Evolutionary conservation across 2,797 vertebrate species (phyloP).

Genomic region (Ataeniobius toweri): DNA sequence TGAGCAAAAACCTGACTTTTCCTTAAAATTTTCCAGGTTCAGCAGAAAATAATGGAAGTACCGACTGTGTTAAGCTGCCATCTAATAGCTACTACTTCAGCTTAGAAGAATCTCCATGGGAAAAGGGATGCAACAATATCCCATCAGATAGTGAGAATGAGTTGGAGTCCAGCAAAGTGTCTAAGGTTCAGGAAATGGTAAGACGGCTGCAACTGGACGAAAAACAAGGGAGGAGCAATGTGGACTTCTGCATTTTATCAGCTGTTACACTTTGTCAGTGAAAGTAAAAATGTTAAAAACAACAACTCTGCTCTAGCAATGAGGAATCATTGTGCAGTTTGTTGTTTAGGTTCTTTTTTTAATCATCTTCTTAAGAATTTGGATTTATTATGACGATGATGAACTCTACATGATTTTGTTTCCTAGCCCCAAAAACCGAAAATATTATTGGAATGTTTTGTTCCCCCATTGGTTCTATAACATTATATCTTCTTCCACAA

Average conservation of each 20-base stretch:
- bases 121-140: constrained; percentile 21
- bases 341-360: no score
- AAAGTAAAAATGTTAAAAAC: background rate
- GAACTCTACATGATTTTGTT: no score
- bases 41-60: background rate
- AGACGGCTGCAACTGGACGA: background rate
- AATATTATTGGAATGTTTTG: no score
- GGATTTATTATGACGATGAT: no score
- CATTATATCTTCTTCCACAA: no score
- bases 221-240: background rate
- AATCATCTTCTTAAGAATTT: no score
- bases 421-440: no score
- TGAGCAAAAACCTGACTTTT: background rate
- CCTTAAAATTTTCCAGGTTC: constrained; percentile 21
- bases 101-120: constrained; percentile 64
- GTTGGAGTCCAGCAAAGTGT: constrained; percentile 15
- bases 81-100: constrained; percentile 43
- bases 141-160: background rate
- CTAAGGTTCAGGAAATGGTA: constrained; percentile 56
- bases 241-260: background rate
- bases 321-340: no score
- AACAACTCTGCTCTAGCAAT: no score
- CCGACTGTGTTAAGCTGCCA: constrained; percentile 19
- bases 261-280: background rate
- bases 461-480: no score